These are phyloP conservation scores for Drosophila flavopinicola DNA, from an alignment of 2,888 invertebrate genomes.

Conservation along the genomic window DNA sequence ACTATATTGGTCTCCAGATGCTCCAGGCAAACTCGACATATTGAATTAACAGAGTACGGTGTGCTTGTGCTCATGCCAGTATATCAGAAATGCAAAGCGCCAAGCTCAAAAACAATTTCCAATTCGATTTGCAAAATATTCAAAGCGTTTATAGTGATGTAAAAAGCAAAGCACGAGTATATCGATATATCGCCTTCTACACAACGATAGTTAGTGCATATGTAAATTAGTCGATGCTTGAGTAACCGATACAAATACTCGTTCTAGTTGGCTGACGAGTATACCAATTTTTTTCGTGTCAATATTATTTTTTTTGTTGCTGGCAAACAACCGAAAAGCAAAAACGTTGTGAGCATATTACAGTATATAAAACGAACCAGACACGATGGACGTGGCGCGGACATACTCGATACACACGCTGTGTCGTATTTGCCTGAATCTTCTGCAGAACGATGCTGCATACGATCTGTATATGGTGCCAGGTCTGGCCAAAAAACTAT, in stretches of 20 bases:
- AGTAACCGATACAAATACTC: conserved; percentile 58
- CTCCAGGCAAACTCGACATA: conserved; percentile 80
- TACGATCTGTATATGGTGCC: conserved; percentile 80
- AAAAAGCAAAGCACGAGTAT: conserved; percentile 1
- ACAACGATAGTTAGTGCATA: conserved; percentile 5
- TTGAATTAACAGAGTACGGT: conserved; percentile 60
- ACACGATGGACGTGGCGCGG: conserved; percentile 68
- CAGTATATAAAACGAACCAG: conserved; percentile 3
- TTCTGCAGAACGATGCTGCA: conserved; percentile 70
- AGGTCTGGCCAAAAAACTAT: conserved; percentile 80
- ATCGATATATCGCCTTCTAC: conserved; percentile 1
- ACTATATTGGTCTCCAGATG: conserved; percentile 52
- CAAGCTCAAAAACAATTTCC: conserved; percentile 29
- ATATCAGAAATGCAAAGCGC: conserved; percentile 15
- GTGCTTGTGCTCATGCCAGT: conserved; percentile 53
- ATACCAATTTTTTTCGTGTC: conserved; percentile 78
- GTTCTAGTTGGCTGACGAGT: conserved; percentile 68
- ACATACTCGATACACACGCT: conserved; percentile 73
- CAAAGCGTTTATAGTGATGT: conserved; percentile 31
- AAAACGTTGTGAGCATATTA: conserved; percentile 24
- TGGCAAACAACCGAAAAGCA: conserved; percentile 47
- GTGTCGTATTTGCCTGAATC: conserved; percentile 81
- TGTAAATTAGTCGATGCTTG: conserved; percentile 16
- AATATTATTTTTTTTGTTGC: conserved; percentile 74
- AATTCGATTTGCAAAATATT: conserved; percentile 38